Base-by-base conservation (phyloP, 2,797 vertebrate species). In the Arnoldichthys spilopterus region DNA sequence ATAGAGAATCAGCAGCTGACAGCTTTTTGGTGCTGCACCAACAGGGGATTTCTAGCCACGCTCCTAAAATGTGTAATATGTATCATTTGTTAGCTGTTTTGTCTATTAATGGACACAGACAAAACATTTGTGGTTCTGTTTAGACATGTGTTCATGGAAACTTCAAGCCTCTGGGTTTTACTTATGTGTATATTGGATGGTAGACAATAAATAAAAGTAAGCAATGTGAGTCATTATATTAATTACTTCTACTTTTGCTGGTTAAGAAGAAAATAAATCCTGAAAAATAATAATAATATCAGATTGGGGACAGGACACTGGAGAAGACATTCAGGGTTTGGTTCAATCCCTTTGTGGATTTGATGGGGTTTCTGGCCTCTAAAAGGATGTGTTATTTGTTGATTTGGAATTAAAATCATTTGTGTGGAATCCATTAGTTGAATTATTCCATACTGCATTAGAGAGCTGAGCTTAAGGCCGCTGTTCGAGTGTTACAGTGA, bases 311-410 rank as follows among this genome's bases (percentile, higher is more conserved):
- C 18, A 49, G 24, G 15, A 16, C 20, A 32, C 47, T 30, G 16
- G 2, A 34, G 34, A 18, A 70, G 47, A 51, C 8, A 49, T 20
- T 26, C 24, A 54, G 47, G 28, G 28, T 22, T 53, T 34, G 30
- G 20, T n/a, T 53, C 28, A n/a, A 6, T 73, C 40, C 43, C 1
- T 49, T 66, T 79, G 5, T 58, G 28, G 16, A 68, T 30, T 72
- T 67, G 62, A 79, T 68, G 56, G 22, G 26, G 34, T 59, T 54
- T 54, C 6, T 70, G 28, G 11, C 18, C 47, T 26, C 12, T 22
- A 18, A 53, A 70, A 70, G 47, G 68, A 53, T 70, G 53, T 53
- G 49, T 54, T 28, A 70, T 49, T 30, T 70, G 47, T 70, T 22
- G 20, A 18, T 54, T 20, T 53, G 49, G 20, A 70, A 70, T 70